Conservation (phyloP, 2,888 invertebrate species). For the Caenorhabditis virilis region DNA sequence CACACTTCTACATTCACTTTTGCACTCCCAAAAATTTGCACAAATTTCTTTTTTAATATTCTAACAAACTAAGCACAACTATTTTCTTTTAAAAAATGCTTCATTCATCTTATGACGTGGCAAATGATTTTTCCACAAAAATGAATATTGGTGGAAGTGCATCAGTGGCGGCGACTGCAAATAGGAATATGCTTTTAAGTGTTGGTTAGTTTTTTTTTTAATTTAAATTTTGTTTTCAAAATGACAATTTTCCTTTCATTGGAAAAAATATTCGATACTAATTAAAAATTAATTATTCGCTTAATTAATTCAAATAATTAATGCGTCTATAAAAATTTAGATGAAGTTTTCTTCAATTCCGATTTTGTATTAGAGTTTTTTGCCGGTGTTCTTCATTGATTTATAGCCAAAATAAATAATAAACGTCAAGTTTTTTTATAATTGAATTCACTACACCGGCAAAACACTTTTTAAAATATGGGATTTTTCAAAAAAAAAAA, state of each 20-base stretch:
- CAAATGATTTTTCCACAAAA: constrained; percentile 23
- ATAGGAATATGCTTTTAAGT: constrained; percentile 23
- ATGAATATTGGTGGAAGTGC: constrained; percentile 16
- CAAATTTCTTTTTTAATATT: neutral
- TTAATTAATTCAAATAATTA: neutral
- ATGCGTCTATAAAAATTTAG: neutral
- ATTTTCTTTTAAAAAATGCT: constrained; percentile 5
- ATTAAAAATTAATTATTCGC: too few relatives aligned
- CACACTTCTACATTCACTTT: constrained; percentile 3
- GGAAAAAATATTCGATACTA: too few relatives aligned
- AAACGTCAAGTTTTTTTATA: too few relatives aligned
- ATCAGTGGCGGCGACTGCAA: too few relatives aligned
- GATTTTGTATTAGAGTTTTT: neutral
- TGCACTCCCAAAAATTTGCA: too few relatives aligned
- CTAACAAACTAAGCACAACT: neutral
- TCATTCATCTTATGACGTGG: constrained; percentile 29
- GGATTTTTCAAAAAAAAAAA: too few relatives aligned
- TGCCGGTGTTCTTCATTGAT: neutral
- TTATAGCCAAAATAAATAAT: too few relatives aligned
- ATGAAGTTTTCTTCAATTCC: neutral
- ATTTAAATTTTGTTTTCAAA: neutral
- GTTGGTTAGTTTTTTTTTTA: constrained; percentile 19
- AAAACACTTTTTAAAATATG: too few relatives aligned
- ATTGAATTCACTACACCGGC: too few relatives aligned
- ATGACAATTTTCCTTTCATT: neutral